phyloP scores from a whole-genome alignment of 2,113 vertebrate species.

The Craseonycteris thonglongyai region DNA sequence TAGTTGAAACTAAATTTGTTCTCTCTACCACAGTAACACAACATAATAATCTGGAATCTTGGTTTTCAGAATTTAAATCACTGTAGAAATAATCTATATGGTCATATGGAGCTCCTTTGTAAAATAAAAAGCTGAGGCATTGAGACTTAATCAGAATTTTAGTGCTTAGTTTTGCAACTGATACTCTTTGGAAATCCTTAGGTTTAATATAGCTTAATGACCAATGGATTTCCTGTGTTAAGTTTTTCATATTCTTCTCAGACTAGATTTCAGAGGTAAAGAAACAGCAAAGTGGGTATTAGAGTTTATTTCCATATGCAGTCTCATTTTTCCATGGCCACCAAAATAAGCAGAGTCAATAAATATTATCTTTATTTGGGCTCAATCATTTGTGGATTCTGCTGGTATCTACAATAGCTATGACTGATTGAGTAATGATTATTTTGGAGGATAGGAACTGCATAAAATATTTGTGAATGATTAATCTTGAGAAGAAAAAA shows the following conservation, averaged over 20 bases:
- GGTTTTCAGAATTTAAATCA: not conserved
- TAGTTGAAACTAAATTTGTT: not conserved
- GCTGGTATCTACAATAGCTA: not conserved
- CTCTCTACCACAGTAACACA: not conserved
- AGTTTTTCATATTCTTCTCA: not conserved
- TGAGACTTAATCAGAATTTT: not conserved
- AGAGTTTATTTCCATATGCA: not conserved
- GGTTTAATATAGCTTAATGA: not conserved
- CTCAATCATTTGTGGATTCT: not conserved
- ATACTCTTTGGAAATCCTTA: not conserved
- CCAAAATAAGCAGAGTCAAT: not conserved
- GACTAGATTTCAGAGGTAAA: constrained; percentile 5
- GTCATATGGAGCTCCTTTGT: not conserved
- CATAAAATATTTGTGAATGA: constrained; percentile 30
- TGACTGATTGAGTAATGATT: not conserved
- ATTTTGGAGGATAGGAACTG: not conserved
- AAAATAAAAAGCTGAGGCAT: not conserved
- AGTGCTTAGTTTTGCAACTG: not conserved
- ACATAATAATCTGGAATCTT: constrained; percentile 10
- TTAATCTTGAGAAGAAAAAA: constrained; percentile 29
- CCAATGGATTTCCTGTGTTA: not conserved
- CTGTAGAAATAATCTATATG: not conserved
- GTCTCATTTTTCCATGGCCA: not conserved
- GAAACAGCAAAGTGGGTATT: not conserved
- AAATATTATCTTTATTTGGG: not conserved